Percentiles rank a stretch among this genome's conserved stretches.
phyloP scores from a whole-genome alignment of 2,797 vertebrate genomes.

The Siniperca scherzeri region DNA sequence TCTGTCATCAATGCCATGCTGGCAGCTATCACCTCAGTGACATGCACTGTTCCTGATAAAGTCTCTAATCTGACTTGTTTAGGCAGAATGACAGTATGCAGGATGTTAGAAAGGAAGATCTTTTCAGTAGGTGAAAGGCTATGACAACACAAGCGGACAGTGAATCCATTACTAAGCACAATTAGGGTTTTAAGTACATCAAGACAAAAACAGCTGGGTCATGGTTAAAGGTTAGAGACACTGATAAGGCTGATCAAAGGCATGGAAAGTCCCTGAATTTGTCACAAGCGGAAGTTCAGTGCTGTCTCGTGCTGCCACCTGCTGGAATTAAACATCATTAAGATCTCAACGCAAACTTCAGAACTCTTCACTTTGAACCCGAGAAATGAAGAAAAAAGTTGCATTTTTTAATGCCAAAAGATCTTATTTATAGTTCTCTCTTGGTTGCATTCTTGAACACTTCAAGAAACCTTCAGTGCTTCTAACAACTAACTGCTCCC shows the following conservation, averaged over 20 bases:
- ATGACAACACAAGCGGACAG: background rate
- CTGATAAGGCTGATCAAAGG: slow-evolving; percentile 19
- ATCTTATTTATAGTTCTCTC: background rate
- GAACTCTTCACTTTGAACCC: background rate
- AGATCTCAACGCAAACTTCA: background rate
- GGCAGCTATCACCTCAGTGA: background rate
- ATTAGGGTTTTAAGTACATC: slow-evolving; percentile 10
- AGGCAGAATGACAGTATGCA: background rate
- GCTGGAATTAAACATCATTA: slow-evolving; percentile 31
- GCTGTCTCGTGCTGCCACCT: slow-evolving; percentile 50
- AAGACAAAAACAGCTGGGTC: background rate
- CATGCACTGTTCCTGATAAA: slow-evolving; percentile 14
- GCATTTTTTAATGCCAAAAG: background rate
- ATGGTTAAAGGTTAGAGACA: slow-evolving; percentile 33
- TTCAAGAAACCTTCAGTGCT: background rate
- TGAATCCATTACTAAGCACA: background rate
- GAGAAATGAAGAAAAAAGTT: background rate
- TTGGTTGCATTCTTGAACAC: background rate
- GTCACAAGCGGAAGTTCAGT: background rate
- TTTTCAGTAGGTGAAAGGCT: slow-evolving; percentile 37
- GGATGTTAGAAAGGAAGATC: background rate
- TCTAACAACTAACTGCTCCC: background rate
- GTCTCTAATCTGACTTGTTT: slow-evolving; percentile 8
- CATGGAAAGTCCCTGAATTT: background rate
- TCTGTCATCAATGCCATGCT: background rate